phyloP scores from a whole-genome alignment of 1,140 invertebrate genomes.

The Megalopta genalis region DNA sequence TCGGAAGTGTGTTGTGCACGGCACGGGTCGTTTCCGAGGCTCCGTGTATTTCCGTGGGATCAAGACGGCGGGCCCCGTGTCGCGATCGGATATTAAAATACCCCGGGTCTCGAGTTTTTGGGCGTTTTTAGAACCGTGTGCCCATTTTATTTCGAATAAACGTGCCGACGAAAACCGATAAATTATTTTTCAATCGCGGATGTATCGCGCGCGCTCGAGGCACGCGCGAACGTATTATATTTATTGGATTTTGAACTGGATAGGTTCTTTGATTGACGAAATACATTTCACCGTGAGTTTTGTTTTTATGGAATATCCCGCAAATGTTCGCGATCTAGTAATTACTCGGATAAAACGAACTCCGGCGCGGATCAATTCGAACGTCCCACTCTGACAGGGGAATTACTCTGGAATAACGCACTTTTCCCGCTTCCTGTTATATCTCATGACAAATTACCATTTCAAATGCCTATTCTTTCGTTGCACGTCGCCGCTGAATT shows the following conservation, averaged over 20 bases:
- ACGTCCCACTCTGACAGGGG: too few species aligned
- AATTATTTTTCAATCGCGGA: background rate
- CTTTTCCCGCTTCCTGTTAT: too few species aligned
- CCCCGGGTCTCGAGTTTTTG: slow-evolving; percentile 43
- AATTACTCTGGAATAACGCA: too few species aligned
- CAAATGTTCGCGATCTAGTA: background rate
- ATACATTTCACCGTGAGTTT: background rate
- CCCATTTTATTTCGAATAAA: background rate
- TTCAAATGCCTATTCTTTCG: too few species aligned
- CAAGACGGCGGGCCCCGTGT: slow-evolving; percentile 26
- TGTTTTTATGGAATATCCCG: background rate
- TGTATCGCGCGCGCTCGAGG: too few species aligned
- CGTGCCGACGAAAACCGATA: background rate
- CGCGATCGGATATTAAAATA: slow-evolving; percentile 62
- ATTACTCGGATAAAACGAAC: background rate
- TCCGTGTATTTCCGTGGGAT: slow-evolving; percentile 45
- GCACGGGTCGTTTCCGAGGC: slow-evolving; percentile 18
- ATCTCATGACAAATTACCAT: too few species aligned
- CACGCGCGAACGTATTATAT: background rate
- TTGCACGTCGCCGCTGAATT: too few species aligned
- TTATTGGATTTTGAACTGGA: background rate
- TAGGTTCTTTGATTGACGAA: background rate
- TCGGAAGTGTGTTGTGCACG: slow-evolving; percentile 30
- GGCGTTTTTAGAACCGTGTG: slow-evolving; percentile 7
- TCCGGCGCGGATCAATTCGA: too few species aligned